Evolutionary conservation across 92 coral and sea anemone genomes (phyloP).

Genomic region (Palythoa heliodiscus): DNA sequence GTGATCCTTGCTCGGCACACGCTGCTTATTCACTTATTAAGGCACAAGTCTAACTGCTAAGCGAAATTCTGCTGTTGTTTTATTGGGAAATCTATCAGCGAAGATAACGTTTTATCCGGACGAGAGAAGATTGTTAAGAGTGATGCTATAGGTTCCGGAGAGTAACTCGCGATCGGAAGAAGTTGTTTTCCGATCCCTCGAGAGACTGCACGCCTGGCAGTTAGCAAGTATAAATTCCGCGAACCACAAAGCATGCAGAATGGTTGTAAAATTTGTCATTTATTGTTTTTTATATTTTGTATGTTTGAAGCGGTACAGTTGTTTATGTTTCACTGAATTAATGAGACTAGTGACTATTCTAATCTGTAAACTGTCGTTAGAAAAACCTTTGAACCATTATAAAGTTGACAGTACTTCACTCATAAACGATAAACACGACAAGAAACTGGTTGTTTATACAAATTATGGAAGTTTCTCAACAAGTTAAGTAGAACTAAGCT

Average conservation of each 20-base stretch:
- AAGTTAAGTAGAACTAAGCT: neutral
- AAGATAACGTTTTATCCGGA: slow-evolving; percentile 30
- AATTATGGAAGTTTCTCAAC: slow-evolving; percentile 10
- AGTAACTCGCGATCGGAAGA: neutral
- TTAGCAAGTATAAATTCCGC: neutral
- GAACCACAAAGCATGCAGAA: neutral
- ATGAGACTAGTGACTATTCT: neutral
- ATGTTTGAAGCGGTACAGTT: neutral
- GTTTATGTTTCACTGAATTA: neutral
- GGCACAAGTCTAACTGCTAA: neutral
- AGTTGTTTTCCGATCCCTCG: neutral
- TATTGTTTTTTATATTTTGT: neutral
- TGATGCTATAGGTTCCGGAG: neutral
- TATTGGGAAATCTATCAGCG: neutral
- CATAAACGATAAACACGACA: neutral
- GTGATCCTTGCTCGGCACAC: neutral
- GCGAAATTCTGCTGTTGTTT: neutral
- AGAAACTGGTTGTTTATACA: neutral
- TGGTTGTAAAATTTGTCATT: neutral
- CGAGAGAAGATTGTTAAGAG: neutral
- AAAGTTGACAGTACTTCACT: neutral
- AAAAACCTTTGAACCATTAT: too few species aligned
- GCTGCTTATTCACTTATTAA: neutral
- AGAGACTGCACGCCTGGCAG: neutral
- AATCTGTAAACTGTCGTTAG: neutral